These are phyloP conservation scores for Pachyseris speciosa DNA, from an alignment of 64 coral and sea anemone species.

Conservation along the genomic window DNA sequence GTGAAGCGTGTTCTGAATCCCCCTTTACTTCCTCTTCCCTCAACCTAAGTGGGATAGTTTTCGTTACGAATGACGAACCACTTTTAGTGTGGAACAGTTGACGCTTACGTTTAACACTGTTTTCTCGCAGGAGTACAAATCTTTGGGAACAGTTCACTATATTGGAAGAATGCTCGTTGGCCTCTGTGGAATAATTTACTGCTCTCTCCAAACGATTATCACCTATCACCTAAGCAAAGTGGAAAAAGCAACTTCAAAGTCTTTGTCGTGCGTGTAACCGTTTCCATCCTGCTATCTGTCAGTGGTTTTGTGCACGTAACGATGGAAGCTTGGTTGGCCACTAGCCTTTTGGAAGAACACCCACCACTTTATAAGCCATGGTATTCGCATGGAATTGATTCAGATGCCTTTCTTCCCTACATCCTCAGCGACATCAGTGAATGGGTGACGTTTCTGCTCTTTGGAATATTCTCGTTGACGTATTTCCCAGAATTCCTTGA, in stretches of 20 bases:
- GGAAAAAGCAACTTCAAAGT: neutral
- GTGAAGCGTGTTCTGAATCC: too few species aligned
- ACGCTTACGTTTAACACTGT: neutral
- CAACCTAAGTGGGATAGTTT: too few species aligned
- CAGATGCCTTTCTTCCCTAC: too few species aligned
- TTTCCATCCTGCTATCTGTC: neutral
- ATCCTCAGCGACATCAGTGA: neutral
- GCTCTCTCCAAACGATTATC: neutral
- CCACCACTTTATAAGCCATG: neutral
- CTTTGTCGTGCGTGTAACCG: neutral
- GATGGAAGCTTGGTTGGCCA: neutral
- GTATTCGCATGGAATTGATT: neutral
- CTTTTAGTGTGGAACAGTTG: neutral
- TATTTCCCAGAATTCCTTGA: neutral
- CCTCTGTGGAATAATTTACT: slow-evolving; percentile 16
- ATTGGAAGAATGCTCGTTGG: slow-evolving; percentile 3
- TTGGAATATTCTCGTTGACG: neutral
- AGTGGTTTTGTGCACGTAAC: slow-evolving; percentile 3
- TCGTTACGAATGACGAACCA: too few species aligned
- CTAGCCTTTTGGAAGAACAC: neutral
- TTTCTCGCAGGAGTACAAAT: neutral
- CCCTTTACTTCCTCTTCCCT: too few species aligned
- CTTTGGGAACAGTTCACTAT: neutral
- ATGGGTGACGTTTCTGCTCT: neutral
- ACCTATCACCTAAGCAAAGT: neutral